Conservation (phyloP, 2,113 vertebrate species). For the Parus major region DNA sequence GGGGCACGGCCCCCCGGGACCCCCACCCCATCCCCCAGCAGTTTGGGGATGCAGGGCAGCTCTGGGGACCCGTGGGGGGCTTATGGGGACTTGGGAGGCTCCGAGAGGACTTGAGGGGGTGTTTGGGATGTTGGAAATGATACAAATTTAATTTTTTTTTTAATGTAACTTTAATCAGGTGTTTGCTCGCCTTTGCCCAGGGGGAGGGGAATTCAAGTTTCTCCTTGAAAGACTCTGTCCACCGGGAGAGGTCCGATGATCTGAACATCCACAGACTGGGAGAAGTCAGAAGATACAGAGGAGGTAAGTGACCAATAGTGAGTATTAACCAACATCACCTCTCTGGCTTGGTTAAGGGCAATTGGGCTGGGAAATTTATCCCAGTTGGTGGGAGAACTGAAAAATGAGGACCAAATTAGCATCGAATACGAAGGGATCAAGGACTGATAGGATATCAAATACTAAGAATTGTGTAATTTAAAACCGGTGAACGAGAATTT, state of each 20-base stretch:
- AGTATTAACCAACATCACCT: not conserved
- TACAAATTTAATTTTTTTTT: not conserved
- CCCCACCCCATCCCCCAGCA: not conserved
- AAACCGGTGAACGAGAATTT: rapidly evolving
- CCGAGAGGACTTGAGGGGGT: not conserved
- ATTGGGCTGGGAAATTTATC: not conserved
- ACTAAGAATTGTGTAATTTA: not conserved
- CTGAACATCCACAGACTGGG: rapidly evolving
- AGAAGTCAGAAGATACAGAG: not conserved
- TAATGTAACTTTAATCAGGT: rapidly evolving
- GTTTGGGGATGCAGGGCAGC: not conserved
- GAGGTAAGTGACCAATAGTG: rapidly evolving
- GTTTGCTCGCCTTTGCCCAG: not conserved
- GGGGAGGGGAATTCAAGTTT: not conserved
- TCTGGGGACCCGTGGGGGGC: not conserved
- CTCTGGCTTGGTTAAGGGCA: not conserved
- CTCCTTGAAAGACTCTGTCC: too few species aligned
- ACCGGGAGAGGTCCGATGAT: not conserved
- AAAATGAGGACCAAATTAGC: not conserved
- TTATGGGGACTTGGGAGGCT: not conserved
- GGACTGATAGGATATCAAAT: rapidly evolving
- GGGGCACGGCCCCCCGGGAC: not conserved
- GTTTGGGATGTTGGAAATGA: not conserved
- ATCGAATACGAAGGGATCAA: rapidly evolving
- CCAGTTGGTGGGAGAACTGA: rapidly evolving